Base-by-base conservation (phyloP, 2,888 invertebrate species). In the Sclerodermus sp. region DNA sequence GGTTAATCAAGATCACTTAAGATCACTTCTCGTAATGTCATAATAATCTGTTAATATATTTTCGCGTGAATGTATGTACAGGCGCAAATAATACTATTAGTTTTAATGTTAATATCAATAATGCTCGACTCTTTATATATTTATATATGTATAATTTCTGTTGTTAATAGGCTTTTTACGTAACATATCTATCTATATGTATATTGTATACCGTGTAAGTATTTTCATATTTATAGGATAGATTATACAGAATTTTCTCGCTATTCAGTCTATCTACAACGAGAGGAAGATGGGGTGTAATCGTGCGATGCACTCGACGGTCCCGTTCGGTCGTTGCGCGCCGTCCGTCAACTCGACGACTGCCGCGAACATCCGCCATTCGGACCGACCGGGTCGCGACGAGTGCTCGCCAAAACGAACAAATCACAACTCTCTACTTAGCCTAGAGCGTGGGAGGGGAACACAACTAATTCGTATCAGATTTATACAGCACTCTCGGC, bases 21-120 rank as follows among this genome's bases (percentile, higher is more conserved):
- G 41, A 41, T 44, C 49, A 32, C 39, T 49, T 48, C 31, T 62
- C 51, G 61, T 63, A 63, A 14, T 36, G 12, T 77, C 66, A 71
- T 77, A 76, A 73, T 77, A 77, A 77, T 77, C 66, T 75, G 72
- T 73, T 73, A 70, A 76, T 77, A 76, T 77, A 77, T 77, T 77
- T 74, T 75, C 70, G 76, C 74, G 75, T 73, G 67, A 69, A 73
- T 72, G 65, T 77, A 77, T 77, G 64, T 77, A 77, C 77, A 77
- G 72, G 71, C 74, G 71, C 74, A 76, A 76, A 76, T 77, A 71
- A 76, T 76, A 73, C 70, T 74, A 68, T n/a, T n/a, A n/a, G 57
- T 61, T 55, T 47, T 54, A 51, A 49, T 57, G 55, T 48, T 62
- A 62, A 50, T 57, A 62, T 43, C 60, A 63, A 41, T 57, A 57